Evolutionary conservation across 2,797 vertebrate species (phyloP).

Genomic region (Paramormyrops hopkinsi): DNA sequence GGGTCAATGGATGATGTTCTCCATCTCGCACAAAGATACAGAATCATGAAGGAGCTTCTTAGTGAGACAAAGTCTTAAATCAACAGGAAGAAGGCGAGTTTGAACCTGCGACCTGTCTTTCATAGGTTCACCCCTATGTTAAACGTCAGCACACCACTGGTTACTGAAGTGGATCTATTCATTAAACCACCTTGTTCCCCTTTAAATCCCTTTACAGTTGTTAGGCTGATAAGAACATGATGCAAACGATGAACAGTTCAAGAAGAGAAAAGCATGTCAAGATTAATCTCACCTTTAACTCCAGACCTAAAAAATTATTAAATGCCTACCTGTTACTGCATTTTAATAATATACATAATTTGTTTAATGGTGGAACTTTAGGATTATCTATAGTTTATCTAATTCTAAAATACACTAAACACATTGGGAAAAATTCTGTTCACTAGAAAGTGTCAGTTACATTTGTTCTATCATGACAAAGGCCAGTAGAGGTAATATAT

Average conservation of each 20-base stretch:
- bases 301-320: background rate
- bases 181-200: background rate
- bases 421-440: background rate
- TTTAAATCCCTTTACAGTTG: background rate
- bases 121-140: background rate
- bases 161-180: background rate
- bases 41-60: constrained; percentile 7
- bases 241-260: background rate
- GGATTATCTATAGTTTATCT: background rate
- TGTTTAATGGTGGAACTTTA: background rate
- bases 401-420: background rate
- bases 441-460: background rate
- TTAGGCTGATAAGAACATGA: background rate
- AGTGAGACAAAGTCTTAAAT: background rate
- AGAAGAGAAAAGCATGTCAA: background rate
- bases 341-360: background rate
- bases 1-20: constrained; percentile 43
- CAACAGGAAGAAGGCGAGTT: constrained; percentile 41
- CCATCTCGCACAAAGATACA: constrained; percentile 38
- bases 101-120: background rate
- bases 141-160: background rate
- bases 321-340: background rate
- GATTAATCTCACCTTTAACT: background rate
- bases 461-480: background rate
- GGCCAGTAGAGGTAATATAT: background rate